Percentiles rank a stretch among this genome's conserved stretches.
These are phyloP conservation scores for Paragorgia papillata DNA, from an alignment of 92 coral and sea anemone genomes.

Conservation along the genomic window DNA sequence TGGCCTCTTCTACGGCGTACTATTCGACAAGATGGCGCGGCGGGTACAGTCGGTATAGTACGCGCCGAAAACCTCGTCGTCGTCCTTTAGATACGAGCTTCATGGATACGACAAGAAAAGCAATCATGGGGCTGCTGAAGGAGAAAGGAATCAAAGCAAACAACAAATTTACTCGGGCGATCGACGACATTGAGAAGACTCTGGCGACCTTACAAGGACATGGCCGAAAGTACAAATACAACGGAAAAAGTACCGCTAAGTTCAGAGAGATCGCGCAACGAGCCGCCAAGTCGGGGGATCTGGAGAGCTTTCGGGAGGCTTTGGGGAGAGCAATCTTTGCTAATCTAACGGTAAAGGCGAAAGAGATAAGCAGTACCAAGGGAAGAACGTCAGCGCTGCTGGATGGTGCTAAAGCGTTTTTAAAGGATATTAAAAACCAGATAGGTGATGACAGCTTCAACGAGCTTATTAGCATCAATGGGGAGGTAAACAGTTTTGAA, in stretches of 20 bases:
- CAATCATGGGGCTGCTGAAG: constrained; percentile 11
- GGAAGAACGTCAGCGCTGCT: constrained; percentile 27
- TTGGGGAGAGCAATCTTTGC: constrained; percentile 26
- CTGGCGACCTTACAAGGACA: constrained; percentile 50
- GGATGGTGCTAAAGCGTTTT: constrained; percentile 57
- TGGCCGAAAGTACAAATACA: neutral
- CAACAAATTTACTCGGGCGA: constrained; percentile 74
- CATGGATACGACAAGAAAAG: constrained; percentile 11
- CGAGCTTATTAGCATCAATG: constrained; percentile 83
- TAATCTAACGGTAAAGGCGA: constrained; percentile 46
- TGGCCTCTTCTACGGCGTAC: neutral
- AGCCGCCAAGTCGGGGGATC: constrained; percentile 23
- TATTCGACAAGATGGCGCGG: neutral
- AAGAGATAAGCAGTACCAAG: constrained; percentile 31
- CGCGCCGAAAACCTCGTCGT: neutral
- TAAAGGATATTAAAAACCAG: constrained; percentile 58
- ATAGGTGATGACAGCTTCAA: constrained; percentile 68
- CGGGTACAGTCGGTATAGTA: too few species aligned
- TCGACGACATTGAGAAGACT: constrained; percentile 76
- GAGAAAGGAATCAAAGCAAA: constrained; percentile 49
- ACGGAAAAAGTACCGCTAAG: constrained; percentile 6
- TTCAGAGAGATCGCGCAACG: constrained; percentile 1
- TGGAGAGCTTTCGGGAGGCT: constrained; percentile 12
- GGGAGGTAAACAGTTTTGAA: constrained; percentile 57
- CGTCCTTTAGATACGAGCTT: constrained; percentile 10